These are phyloP conservation scores for Amphiprion clarkii DNA, from an alignment of 2,797 vertebrate genomes.

Conservation along the genomic window DNA sequence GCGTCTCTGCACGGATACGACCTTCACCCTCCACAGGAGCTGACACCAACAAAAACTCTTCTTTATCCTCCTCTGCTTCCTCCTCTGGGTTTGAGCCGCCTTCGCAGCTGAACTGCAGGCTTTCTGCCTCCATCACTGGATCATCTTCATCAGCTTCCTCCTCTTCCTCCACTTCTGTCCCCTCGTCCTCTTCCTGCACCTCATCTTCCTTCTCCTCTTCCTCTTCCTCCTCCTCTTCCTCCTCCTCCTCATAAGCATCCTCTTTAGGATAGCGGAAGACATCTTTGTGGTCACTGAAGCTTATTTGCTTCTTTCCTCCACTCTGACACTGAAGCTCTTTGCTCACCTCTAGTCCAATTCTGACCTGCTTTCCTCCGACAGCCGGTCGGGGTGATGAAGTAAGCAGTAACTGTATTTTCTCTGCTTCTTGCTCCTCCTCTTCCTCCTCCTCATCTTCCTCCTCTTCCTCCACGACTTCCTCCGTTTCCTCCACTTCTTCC, in stretches of 20 bases:
- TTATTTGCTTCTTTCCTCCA: constrained; percentile 72
- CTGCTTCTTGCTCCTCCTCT: constrained; percentile 80
- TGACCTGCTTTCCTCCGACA: constrained; percentile 51
- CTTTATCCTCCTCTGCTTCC: constrained; percentile 71
- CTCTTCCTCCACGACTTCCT: constrained; percentile 20
- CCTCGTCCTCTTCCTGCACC: constrained; percentile 77
- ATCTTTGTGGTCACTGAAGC: constrained; percentile 74
- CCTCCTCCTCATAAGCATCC: constrained; percentile 58
- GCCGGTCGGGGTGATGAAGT: constrained; percentile 32
- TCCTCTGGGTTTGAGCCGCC: constrained; percentile 83
- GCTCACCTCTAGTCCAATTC: constrained; percentile 57
- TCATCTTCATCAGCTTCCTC: constrained; percentile 87
- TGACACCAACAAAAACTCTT: constrained; percentile 45
- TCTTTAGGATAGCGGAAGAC: constrained; percentile 81
- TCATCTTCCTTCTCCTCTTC: constrained; percentile 52
- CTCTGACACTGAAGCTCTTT: constrained; percentile 51
- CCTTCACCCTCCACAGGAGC: constrained; percentile 16
- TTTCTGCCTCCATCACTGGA: constrained; percentile 91
- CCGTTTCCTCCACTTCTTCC: constrained; percentile 73
- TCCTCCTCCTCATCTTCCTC: constrained; percentile 38
- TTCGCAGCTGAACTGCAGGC: constrained; percentile 85
- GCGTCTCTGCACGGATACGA: constrained; percentile 14
- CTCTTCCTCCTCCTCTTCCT: constrained; percentile 43
- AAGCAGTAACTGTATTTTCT: constrained; percentile 71
- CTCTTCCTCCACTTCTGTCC: constrained; percentile 81